Evolutionary conservation across 2,888 invertebrate species (phyloP).

Genomic region (Limulus polyphemus): DNA sequence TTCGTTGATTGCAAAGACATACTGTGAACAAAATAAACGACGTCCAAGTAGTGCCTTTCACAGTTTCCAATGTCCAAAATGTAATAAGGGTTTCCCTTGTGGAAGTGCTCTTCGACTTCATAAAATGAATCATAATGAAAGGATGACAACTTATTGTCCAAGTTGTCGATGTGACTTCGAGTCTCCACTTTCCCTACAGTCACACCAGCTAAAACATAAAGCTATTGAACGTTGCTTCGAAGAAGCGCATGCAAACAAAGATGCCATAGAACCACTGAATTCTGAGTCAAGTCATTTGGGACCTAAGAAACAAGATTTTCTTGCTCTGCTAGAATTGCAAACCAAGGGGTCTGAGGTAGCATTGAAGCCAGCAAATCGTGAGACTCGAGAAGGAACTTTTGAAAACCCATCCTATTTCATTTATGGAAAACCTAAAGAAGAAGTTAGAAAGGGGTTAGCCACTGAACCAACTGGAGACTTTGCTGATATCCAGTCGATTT

Average conservation of each 20-base stretch:
- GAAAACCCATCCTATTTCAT: slow-evolving; percentile 27
- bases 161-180: slow-evolving; percentile 50
- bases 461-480: slow-evolving; percentile 43
- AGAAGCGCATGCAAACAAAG: background rate
- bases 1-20: slow-evolving; percentile 58
- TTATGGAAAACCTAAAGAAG: slow-evolving; percentile 19
- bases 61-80: slow-evolving; percentile 34
- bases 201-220: slow-evolving; percentile 27
- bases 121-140: slow-evolving; percentile 29
- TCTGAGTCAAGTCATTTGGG: too few species aligned
- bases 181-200: slow-evolving; percentile 33
- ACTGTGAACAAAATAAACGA: slow-evolving; percentile 50
- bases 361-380: slow-evolving; percentile 4
- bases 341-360: too few species aligned
- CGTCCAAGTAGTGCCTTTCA: slow-evolving; percentile 32
- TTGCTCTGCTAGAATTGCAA: slow-evolving; percentile 54
- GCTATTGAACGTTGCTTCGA: slow-evolving; percentile 15
- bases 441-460: too few species aligned
- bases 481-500: slow-evolving; percentile 72
- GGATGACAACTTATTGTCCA: slow-evolving; percentile 32
- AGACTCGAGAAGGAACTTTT: slow-evolving; percentile 22
- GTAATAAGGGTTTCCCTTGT: slow-evolving; percentile 36
- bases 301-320: slow-evolving; percentile 52
- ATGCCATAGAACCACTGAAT: background rate
- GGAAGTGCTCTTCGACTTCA: slow-evolving; percentile 35